Base-by-base conservation (phyloP, 2,888 invertebrate species). In the Mylabris sibirica region DNA sequence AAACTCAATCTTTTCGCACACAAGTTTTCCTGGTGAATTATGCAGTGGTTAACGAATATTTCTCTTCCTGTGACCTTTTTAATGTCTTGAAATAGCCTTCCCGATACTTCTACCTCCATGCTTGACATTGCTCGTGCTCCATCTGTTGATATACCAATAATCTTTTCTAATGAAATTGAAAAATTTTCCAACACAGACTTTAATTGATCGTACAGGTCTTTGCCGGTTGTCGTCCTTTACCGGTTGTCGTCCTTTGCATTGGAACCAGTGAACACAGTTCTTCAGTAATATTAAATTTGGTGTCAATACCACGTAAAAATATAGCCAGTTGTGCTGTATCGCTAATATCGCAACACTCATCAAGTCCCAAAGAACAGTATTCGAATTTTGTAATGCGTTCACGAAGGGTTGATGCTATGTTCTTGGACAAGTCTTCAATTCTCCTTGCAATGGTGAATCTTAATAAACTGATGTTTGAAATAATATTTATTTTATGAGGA, bases 381-480 rank as follows among this genome's bases (percentile, higher is more conserved):
- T 69, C 69, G 64, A 72, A 75, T 67, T 73, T 65, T 68, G 65
- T 60, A 71, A 69, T 68, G 57, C 69, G 68, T 72, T 73, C 73
- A 70, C 67, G 61, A 63, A 75, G 65, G 59, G 61, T 71, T 69
- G 66, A 64, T 70, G 64, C 63, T 63, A 73, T 70, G 64, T 73
- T 73, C 20, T 69, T 64, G 68, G 69, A 70, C n/a, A 75, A 65
- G 65, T 74, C 71, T 71, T 75, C 67, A 66, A 71, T 68, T 66
- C 70, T 66, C 35, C 72, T 64, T 66, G 72, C 73, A 66, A 73
- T 72, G 59, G 74, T 76, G 68, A 68, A 71, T 75, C 71, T 72
- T 70, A 75, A 76, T 71, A 74, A 72, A 74, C 73, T 77, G 66
- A 72, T 65, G 65, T 65, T 72, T 74, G 73, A 70, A 69, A 77